Percentiles rank a stretch among this genome's conserved stretches.
phyloP scores from a whole-genome alignment of 1,140 invertebrate species.

The Ctenoplectra terminalis region DNA sequence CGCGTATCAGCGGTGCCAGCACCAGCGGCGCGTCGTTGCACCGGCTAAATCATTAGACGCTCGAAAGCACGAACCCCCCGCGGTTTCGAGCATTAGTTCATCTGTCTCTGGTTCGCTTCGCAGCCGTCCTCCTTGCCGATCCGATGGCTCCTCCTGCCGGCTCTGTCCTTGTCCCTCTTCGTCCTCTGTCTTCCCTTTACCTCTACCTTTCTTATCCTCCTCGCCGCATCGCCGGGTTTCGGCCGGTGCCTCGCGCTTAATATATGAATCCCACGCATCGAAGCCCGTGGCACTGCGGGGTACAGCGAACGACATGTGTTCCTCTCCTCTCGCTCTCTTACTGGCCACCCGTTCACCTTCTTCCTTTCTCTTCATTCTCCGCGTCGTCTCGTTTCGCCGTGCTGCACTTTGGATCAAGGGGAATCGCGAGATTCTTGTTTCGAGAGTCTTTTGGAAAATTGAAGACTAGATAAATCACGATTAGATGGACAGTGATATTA shows the following conservation, averaged over 20 bases:
- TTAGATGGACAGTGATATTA: no score
- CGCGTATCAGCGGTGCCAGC: conserved; percentile 57
- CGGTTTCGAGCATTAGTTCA: conserved; percentile 80
- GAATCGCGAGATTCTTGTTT: conserved; percentile 38
- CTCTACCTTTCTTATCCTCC: conserved; percentile 57
- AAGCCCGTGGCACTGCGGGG: conserved; percentile 79
- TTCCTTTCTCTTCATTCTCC: conserved; percentile 23
- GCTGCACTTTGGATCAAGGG: background rate
- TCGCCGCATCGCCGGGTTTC: conserved; percentile 59
- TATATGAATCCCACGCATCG: conserved; percentile 82
- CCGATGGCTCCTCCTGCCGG: conserved; percentile 39
- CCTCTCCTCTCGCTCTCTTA: conserved; percentile 61
- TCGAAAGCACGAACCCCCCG: conserved; percentile 78
- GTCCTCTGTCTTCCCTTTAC: conserved; percentile 44
- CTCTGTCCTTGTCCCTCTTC: conserved; percentile 36
- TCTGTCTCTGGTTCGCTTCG: conserved; percentile 78
- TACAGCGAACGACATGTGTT: conserved; percentile 83
- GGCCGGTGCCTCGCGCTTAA: conserved; percentile 66
- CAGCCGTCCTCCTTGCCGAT: conserved; percentile 67
- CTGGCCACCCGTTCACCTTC: background rate
- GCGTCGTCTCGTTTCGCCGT: conserved; percentile 19
- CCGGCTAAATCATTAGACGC: conserved; percentile 81
- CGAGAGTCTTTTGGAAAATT: conserved; percentile 65
- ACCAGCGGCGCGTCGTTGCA: conserved; percentile 67
- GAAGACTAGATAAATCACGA: no score